Conservation (phyloP, 2,888 invertebrate species). For the Schizaphis graminum region DNA sequence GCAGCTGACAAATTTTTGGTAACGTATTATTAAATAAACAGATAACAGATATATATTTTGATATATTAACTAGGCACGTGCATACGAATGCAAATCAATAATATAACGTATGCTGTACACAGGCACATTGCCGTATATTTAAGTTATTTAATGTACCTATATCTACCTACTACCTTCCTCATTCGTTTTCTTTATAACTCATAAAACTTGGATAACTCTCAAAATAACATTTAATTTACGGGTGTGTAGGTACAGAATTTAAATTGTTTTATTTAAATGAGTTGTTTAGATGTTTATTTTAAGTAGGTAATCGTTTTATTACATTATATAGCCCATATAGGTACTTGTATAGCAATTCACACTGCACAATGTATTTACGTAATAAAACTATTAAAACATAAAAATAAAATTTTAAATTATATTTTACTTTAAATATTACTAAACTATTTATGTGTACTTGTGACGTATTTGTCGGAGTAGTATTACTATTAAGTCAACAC, state of each 20-base stretch:
- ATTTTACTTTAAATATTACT: background rate
- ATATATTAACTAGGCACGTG: background rate
- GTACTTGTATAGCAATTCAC: background rate
- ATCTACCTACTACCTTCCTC: background rate
- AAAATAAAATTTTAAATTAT: background rate
- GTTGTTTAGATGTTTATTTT: constrained; percentile 27
- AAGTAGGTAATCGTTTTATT: constrained; percentile 23
- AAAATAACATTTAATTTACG: background rate
- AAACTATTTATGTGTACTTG: background rate
- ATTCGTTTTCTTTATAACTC: background rate
- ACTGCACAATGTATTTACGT: background rate
- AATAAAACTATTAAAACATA: background rate
- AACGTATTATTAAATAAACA: background rate
- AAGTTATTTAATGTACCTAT: background rate
- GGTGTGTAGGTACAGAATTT: background rate
- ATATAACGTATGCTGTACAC: background rate
- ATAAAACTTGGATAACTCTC: constrained; percentile 9
- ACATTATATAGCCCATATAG: background rate
- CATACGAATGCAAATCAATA: background rate
- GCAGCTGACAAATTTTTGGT: background rate
- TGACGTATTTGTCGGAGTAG: background rate
- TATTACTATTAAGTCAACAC: background rate
- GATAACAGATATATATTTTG: background rate
- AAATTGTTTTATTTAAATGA: background rate
- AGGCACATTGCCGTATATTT: background rate